phyloP scores from a whole-genome alignment of 2,113 vertebrate species.

The Elaphurus davidianus region DNA sequence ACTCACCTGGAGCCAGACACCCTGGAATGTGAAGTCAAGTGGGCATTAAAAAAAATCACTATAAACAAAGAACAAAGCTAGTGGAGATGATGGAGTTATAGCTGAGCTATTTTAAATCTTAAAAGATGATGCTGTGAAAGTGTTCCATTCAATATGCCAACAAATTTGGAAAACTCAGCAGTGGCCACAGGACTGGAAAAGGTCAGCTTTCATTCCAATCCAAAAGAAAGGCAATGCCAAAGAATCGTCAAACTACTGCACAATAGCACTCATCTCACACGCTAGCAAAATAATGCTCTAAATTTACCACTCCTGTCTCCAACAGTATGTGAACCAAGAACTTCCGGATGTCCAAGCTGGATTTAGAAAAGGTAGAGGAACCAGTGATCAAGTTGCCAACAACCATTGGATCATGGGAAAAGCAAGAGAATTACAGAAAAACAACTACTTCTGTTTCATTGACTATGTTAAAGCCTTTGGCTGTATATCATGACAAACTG shows the following conservation, averaged over 20 bases:
- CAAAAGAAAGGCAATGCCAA: neutral
- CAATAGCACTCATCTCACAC: rapidly evolving
- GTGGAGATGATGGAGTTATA: neutral
- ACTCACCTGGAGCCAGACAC: neutral
- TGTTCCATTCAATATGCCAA: neutral
- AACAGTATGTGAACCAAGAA: neutral
- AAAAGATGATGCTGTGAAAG: neutral
- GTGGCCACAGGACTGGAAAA: neutral
- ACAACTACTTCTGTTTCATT: neutral
- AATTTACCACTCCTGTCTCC: neutral
- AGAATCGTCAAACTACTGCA: neutral
- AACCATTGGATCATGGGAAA: neutral
- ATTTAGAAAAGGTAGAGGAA: neutral
- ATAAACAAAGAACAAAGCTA: neutral
- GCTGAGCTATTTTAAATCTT: neutral
- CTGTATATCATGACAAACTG: neutral
- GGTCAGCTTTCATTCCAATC: neutral
- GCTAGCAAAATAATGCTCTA: neutral
- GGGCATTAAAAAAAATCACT: neutral
- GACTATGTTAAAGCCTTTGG: neutral
- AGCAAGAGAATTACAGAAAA: neutral
- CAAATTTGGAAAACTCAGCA: neutral
- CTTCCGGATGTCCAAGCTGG: rapidly evolving
- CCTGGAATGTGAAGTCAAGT: neutral
- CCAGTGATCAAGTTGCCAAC: neutral